These are phyloP conservation scores for Drosophila ustulata DNA, from an alignment of 2,888 invertebrate species.

Conservation along the genomic window DNA sequence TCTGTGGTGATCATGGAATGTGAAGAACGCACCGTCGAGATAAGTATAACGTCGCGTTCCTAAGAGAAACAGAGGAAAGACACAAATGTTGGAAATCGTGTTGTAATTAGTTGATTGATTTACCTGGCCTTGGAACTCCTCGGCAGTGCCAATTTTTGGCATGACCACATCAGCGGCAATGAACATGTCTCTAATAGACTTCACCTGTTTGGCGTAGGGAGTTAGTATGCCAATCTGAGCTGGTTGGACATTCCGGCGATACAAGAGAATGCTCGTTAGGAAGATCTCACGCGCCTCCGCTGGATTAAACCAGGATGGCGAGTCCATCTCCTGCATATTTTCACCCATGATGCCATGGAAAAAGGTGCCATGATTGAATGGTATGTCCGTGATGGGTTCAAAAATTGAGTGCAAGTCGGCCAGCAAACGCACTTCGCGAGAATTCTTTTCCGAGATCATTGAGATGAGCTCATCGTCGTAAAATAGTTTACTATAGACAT, in stretches of 20 bases:
- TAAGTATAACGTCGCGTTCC: slow-evolving; percentile 87
- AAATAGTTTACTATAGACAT: slow-evolving; percentile 92
- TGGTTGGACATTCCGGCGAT: slow-evolving; percentile 87
- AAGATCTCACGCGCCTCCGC: slow-evolving; percentile 88
- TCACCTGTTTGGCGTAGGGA: slow-evolving; percentile 96
- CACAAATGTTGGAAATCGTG: background rate
- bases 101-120: background rate
- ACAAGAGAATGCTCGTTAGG: slow-evolving; percentile 87
- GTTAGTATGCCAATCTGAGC: slow-evolving; percentile 93
- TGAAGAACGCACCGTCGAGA: slow-evolving; percentile 89
- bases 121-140: slow-evolving; percentile 95
- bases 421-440: slow-evolving; percentile 82
- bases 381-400: slow-evolving; percentile 51
- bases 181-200: slow-evolving; percentile 75
- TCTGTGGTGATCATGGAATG: slow-evolving; percentile 85
- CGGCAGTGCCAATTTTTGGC: slow-evolving; percentile 92
- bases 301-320: slow-evolving; percentile 96
- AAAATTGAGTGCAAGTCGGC: slow-evolving; percentile 53
- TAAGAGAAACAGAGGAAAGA: slow-evolving; percentile 28
- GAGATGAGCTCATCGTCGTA: slow-evolving; percentile 92
- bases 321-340: slow-evolving; percentile 90
- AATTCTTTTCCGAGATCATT: slow-evolving; percentile 84
- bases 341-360: slow-evolving; percentile 90
- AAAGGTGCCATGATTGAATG: slow-evolving; percentile 85
- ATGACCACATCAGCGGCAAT: slow-evolving; percentile 85